Percentiles rank a stretch among this genome's conserved stretches.
Conservation (phyloP, 2,797 vertebrate genomes). For the Peromyscus aztecus region DNA sequence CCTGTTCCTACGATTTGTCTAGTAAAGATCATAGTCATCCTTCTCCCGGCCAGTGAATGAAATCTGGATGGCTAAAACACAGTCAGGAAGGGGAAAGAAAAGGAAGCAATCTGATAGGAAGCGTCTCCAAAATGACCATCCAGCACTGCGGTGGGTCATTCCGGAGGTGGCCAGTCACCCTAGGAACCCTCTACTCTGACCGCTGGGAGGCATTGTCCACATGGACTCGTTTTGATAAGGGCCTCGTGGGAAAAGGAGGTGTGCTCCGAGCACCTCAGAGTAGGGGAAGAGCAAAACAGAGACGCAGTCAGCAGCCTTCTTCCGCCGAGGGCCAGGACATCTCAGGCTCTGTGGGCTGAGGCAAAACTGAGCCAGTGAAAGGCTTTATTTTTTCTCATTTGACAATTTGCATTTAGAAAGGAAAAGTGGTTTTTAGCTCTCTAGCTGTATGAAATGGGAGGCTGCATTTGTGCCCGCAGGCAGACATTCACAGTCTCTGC, state of each 20-base stretch:
- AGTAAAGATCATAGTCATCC: neutral
- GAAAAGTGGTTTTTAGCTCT: neutral
- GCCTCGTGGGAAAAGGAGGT: neutral
- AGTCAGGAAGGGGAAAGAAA: neutral
- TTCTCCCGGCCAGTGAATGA: neutral
- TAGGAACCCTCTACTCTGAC: neutral
- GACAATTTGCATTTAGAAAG: conserved; percentile 14
- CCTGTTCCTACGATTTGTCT: neutral
- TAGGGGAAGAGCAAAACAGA: neutral
- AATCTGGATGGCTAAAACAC: neutral
- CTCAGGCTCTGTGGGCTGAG: neutral
- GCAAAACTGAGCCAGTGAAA: neutral
- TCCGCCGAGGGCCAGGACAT: neutral
- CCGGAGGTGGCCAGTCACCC: fast-evolving
- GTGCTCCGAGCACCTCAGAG: neutral
- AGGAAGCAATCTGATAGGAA: neutral
- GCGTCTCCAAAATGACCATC: neutral
- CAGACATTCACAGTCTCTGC: too few relatives aligned
- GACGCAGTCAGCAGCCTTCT: fast-evolving
- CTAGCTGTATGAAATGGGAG: neutral
- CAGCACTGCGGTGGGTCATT: fast-evolving
- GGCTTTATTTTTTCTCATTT: neutral
- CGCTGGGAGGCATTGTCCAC: neutral
- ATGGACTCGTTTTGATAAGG: neutral
- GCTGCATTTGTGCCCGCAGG: neutral